Evolutionary conservation across 2,888 invertebrate genomes (phyloP).

Genomic region (Dicranocentrus wangi): DNA sequence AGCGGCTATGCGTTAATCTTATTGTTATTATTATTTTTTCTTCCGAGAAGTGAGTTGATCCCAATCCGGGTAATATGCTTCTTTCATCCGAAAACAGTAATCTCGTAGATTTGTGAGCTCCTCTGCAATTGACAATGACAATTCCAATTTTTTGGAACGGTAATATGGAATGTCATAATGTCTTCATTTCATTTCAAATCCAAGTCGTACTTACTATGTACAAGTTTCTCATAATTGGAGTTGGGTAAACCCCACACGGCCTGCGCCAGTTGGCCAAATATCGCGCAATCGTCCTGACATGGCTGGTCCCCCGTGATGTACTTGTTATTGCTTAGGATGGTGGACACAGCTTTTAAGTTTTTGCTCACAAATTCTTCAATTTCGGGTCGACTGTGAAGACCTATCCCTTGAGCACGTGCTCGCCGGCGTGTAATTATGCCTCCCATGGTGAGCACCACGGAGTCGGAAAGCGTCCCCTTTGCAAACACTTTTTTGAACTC

Average conservation of each 20-base stretch:
- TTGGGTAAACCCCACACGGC: slow-evolving; percentile 73
- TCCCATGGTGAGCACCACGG: slow-evolving; percentile 20
- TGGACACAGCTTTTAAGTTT: slow-evolving; percentile 66
- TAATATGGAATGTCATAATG: background rate
- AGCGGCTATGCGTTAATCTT: no score
- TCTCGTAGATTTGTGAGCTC: slow-evolving; percentile 67
- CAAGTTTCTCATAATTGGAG: slow-evolving; percentile 70
- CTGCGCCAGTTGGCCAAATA: slow-evolving; percentile 75
- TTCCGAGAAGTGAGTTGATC: slow-evolving; percentile 45
- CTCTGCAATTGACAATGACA: slow-evolving; percentile 28
- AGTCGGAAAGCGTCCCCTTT: slow-evolving; percentile 38
- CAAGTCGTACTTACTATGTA: slow-evolving; percentile 66
- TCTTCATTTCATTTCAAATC: background rate
- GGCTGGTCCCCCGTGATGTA: slow-evolving; percentile 69
- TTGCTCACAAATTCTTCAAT: slow-evolving; percentile 60
- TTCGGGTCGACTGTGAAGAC: slow-evolving; percentile 67
- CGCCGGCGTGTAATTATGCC: slow-evolving; percentile 19
- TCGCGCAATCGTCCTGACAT: slow-evolving; percentile 74
- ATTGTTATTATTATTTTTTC: no score
- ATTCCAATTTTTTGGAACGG: background rate
- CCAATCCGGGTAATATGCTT: slow-evolving; percentile 69
- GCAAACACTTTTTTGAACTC: slow-evolving; percentile 55
- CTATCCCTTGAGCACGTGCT: slow-evolving; percentile 68
- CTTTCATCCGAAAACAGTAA: slow-evolving; percentile 67
- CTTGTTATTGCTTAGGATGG: slow-evolving; percentile 65